Percentiles rank a stretch among this genome's conserved stretches.
Conservation (phyloP, 1,140 invertebrate genomes). For the Pararge aegeria region DNA sequence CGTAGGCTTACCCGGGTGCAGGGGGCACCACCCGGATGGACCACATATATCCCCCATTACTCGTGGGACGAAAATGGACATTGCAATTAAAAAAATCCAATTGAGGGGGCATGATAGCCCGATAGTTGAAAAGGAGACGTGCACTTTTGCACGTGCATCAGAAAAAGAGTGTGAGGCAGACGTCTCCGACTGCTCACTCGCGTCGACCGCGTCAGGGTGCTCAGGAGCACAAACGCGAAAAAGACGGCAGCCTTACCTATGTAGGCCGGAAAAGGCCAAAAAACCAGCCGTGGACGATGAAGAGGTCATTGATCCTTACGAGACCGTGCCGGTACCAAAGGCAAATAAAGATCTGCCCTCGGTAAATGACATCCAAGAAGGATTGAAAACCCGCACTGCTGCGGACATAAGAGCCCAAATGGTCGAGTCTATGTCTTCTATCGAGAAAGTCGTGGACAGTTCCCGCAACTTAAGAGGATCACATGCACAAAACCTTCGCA, state of each 20-base stretch:
- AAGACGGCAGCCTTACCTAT: neutral
- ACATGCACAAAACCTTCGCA: neutral
- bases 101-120: neutral
- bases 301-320: too few species aligned
- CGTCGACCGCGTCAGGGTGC: too few species aligned
- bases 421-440: neutral
- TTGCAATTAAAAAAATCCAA: neutral
- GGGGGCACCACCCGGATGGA: slow-evolving; percentile 1
- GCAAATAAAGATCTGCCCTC: neutral
- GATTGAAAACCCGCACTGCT: neutral
- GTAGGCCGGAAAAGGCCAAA: neutral
- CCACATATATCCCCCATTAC: neutral
- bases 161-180: neutral
- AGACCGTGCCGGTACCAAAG: neutral
- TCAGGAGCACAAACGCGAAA: neutral
- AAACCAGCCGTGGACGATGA: neutral
- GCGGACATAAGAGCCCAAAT: neutral
- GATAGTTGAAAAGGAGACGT: neutral
- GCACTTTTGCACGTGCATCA: neutral
- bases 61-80: slow-evolving; percentile 1
- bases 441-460: neutral
- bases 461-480: neutral
- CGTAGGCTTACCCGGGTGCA: slow-evolving; percentile 6
- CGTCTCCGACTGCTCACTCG: neutral
- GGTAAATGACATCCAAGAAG: neutral